Conservation (phyloP, 2,113 vertebrate species). For the Grus americana region DNA sequence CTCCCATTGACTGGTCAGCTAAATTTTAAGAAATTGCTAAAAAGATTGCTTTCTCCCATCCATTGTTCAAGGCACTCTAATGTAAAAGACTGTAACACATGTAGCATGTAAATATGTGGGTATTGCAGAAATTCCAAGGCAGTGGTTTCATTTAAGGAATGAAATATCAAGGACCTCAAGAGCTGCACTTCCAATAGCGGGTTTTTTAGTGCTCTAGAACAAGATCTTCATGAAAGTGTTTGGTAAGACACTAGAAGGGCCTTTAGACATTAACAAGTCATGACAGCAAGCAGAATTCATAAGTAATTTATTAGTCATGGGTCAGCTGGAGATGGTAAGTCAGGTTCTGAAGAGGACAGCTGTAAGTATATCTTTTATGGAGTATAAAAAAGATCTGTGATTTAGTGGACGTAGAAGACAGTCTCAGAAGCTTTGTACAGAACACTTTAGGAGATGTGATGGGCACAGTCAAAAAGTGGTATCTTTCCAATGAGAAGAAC, state of each 20-base stretch:
- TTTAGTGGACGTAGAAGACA: neutral
- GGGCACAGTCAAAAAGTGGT: neutral
- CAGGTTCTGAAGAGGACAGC: conserved; percentile 11
- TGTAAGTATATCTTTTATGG: conserved; percentile 12
- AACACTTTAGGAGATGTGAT: neutral
- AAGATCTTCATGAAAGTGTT: neutral
- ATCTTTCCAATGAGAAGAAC: neutral
- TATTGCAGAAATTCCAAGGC: neutral
- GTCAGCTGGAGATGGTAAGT: conserved; percentile 37
- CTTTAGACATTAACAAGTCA: conserved; percentile 43
- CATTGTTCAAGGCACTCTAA: neutral
- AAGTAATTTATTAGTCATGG: conserved; percentile 52
- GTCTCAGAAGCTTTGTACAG: neutral
- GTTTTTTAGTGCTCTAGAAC: neutral
- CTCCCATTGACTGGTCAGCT: neutral
- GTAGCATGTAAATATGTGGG: neutral
- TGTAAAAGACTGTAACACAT: neutral
- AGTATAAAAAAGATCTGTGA: neutral
- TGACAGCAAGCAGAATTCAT: conserved; percentile 48
- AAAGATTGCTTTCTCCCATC: neutral
- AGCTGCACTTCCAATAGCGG: neutral
- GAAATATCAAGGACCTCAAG: neutral
- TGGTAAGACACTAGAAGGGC: conserved; percentile 8
- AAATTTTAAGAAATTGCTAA: neutral
- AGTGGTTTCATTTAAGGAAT: neutral